These are phyloP conservation scores for Peromyscus eremicus DNA, from an alignment of 2,797 vertebrate genomes.

Conservation along the genomic window DNA sequence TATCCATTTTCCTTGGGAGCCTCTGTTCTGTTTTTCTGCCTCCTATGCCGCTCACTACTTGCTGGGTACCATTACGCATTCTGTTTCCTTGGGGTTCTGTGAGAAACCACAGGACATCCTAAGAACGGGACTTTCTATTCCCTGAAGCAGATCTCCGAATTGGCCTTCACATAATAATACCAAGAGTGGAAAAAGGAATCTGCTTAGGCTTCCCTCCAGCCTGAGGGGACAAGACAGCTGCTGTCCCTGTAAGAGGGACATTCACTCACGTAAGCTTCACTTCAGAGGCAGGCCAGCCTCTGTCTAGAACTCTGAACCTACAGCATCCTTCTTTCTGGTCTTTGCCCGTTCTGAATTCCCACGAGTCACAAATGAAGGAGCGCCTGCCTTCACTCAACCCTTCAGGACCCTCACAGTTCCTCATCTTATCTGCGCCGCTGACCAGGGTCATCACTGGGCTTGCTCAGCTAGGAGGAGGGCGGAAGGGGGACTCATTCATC, in stretches of 20 bases:
- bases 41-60: not conserved
- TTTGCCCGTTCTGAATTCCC: not conserved
- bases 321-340: not conserved
- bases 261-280: fast-evolving
- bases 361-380: not conserved
- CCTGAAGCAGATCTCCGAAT: not conserved
- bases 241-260: not conserved
- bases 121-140: not conserved
- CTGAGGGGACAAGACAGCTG: not conserved
- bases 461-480: not conserved
- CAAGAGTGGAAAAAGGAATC: not conserved
- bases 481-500: not conserved
- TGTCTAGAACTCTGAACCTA: not conserved
- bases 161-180: not conserved
- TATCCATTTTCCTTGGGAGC: not conserved
- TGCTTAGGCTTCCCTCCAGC: no score
- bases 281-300: not conserved
- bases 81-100: not conserved
- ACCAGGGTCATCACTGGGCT: not conserved
- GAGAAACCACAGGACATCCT: not conserved
- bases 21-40: not conserved
- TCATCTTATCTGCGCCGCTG: not conserved
- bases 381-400: not conserved
- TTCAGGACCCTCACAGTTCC: not conserved
- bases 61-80: no score